Conservation (phyloP, 2,113 vertebrate genomes). For the Malurus elegans region DNA sequence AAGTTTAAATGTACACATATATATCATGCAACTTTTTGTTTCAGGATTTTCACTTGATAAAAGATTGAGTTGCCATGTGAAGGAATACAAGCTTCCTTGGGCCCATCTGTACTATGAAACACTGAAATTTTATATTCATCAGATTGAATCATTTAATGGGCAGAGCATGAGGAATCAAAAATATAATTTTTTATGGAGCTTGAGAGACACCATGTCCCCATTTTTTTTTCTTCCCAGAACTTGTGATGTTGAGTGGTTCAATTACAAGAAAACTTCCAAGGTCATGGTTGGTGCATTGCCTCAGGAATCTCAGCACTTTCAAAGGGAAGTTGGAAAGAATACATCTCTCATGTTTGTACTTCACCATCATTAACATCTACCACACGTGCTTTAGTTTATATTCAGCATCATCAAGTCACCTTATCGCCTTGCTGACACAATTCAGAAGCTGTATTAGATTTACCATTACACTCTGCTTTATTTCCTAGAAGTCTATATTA, state of each 20-base stretch:
- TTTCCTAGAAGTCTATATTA: background rate
- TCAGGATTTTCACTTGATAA: background rate
- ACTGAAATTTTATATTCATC: background rate
- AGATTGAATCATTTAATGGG: background rate
- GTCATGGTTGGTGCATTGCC: background rate
- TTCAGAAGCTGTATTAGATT: background rate
- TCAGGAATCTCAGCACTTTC: background rate
- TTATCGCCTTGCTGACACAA: background rate
- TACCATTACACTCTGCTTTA: background rate
- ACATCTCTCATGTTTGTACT: background rate
- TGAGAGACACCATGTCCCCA: accelerated
- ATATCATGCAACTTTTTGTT: background rate
- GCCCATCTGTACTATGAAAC: background rate
- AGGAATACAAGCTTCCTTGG: background rate
- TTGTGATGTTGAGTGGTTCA: background rate
- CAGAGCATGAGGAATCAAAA: background rate
- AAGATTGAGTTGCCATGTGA: background rate
- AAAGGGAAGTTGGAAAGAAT: background rate
- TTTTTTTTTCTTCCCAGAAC: background rate
- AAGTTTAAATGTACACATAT: background rate
- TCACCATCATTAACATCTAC: background rate
- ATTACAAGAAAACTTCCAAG: background rate
- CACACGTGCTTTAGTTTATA: background rate
- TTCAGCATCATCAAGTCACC: background rate
- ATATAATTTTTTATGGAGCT: background rate